Evolutionary conservation across 1,140 invertebrate genomes (phyloP), one percentile per base, ranked within the genome.

Genomic region (Diorhabda sublineata): DNA sequence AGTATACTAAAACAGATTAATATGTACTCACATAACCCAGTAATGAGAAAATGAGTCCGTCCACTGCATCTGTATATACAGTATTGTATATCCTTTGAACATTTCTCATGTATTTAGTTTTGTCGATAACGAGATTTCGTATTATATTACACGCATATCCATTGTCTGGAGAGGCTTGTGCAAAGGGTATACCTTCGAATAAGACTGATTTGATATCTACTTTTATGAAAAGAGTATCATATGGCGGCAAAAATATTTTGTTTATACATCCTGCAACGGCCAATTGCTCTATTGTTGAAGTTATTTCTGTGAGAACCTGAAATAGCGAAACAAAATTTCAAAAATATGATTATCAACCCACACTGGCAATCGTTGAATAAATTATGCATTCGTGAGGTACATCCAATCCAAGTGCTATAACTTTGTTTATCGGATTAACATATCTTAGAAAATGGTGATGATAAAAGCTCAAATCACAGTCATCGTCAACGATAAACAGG

Each of bases 21-120:
- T 42, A 26, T n/a, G 52, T 64, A 82, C 84, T 82, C 81, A 87
- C 85, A 71, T 85, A 82, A 69, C 77, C 76, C 61, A 87, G 83
- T 79, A 85, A 81, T 0, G 85, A 83, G 78, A 85, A 85, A 26
- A 42, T 61, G 7, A 69, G 11, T 42, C 26, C 58, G 11, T 42
- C 43, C 42, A 61, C 58, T 41, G n/a, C 41, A 6, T 56, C 41
- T n/a, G 52, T 26, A 59, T 59, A 58, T 41, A 61, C 56, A 47
- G 41, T 43, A 7, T 42, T 45, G 3, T 44, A 26, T 43, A 71
- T 60, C 7, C 64, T 63, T 56, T 74, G 71, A n/a, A 71, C 57
- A 42, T 71, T 70, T 65, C 63, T 67, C 61, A 73, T 69, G 8
- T 61, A 69, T 6, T 42, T 6, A 2, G 65, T 66, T 44, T 66